These are phyloP conservation scores for Hozukius guyotensis DNA, from an alignment of 2,797 vertebrate species.

Conservation along the genomic window DNA sequence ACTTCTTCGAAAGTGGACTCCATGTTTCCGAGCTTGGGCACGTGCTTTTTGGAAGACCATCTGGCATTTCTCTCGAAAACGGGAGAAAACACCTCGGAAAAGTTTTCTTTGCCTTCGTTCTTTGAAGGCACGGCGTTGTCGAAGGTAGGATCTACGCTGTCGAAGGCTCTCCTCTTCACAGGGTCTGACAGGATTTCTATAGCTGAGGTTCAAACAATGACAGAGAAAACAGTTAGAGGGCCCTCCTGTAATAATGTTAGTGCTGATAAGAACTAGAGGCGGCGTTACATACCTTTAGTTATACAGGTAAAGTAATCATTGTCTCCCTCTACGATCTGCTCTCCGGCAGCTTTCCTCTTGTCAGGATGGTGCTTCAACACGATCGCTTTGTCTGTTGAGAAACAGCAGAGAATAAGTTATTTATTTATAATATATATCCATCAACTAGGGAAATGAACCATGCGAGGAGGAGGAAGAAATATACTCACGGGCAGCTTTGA, in stretches of 20 bases:
- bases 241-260: fast-evolving
- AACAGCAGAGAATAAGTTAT: neutral
- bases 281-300: conserved; percentile 79
- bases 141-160: conserved; percentile 97
- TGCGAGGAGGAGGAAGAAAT: neutral
- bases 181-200: conserved; percentile 95
- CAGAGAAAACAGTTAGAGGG: neutral
- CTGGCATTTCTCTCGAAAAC: conserved; percentile 96
- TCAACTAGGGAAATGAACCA: neutral
- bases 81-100: conserved; percentile 90
- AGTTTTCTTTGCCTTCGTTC: conserved; percentile 95
- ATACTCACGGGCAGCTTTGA: conserved; percentile 98
- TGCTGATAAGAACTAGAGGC: fast-evolving
- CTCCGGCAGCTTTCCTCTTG: conserved; percentile 97
- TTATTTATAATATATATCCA: too few species aligned
- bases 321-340: conserved; percentile 94
- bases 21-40: conserved; percentile 88
- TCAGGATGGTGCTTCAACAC: conserved; percentile 99
- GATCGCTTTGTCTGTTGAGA: conserved; percentile 92
- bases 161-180: conserved; percentile 94
- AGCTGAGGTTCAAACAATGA: conserved; percentile 76
- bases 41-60: conserved; percentile 95
- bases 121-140: conserved; percentile 94
- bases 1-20: conserved; percentile 96
- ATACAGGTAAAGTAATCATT: conserved; percentile 94